Conservation (phyloP, 2,888 invertebrate genomes). For the Steinernema carpocapsae region DNA sequence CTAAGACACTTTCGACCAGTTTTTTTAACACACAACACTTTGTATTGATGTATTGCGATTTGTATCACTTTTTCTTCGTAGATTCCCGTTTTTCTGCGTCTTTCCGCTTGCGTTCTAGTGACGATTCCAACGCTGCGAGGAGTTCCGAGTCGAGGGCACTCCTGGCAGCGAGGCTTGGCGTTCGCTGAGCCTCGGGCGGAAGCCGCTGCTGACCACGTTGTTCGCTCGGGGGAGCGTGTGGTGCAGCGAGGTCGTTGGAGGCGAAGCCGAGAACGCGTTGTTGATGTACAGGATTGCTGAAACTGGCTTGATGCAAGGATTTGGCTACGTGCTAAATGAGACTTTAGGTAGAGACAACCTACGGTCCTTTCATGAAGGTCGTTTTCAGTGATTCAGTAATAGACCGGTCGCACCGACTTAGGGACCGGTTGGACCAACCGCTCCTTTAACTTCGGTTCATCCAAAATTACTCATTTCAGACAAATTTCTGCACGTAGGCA, state of each 20-base stretch:
- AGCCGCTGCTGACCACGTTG: conserved; percentile 20
- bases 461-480: too few species aligned
- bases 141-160: conserved; percentile 21
- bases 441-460: too few species aligned
- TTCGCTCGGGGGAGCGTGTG: conserved; percentile 18
- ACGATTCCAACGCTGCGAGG: neutral
- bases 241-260: neutral
- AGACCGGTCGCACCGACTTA: too few species aligned
- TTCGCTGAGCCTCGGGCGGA: neutral
- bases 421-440: too few species aligned
- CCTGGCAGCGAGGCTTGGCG: conserved; percentile 6
- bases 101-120: conserved; percentile 2
- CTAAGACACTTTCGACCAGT: conserved; percentile 27
- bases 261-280: neutral
- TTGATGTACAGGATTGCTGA: conserved; percentile 16
- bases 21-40: conserved; percentile 19
- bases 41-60: conserved; percentile 6
- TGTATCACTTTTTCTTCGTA: neutral
- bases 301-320: too few species aligned
- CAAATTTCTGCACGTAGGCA: too few species aligned
- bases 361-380: too few species aligned
- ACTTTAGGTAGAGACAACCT: too few species aligned
- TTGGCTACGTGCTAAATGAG: too few species aligned
- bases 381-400: too few species aligned
- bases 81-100: neutral